A percentile compares a stretch with the other conserved stretches of the same genome.
Conservation (phyloP, 2,113 vertebrate species). For the Albula glossodonta region DNA sequence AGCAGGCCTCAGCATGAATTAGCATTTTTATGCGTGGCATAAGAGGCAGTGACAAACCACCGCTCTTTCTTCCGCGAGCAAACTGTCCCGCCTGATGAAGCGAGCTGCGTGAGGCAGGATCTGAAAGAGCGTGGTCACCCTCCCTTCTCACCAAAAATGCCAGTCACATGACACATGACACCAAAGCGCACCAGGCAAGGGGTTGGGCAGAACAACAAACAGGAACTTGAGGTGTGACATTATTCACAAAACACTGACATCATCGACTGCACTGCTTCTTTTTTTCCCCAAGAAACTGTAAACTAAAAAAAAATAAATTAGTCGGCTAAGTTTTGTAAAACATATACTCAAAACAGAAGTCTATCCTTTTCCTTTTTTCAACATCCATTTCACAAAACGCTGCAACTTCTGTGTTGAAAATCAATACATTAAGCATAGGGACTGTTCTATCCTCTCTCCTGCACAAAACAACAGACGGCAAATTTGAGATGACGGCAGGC, state of each 20-base stretch:
- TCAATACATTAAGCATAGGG: background rate
- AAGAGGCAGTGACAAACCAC: background rate
- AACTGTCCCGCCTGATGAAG: constrained; percentile 2
- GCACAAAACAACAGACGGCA: background rate
- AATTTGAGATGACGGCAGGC: background rate
- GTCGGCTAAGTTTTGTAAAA: background rate
- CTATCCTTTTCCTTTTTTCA: background rate
- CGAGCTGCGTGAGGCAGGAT: background rate
- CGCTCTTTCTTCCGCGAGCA: background rate
- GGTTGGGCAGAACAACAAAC: background rate
- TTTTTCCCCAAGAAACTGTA: background rate
- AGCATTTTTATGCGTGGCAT: background rate
- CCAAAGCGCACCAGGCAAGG: background rate
- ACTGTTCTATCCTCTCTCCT: no score
- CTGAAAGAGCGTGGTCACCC: background rate
- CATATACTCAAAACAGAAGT: background rate
- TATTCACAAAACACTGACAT: background rate
- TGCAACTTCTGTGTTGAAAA: background rate
- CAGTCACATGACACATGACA: background rate
- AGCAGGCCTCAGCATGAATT: constrained; percentile 1
- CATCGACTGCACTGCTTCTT: background rate
- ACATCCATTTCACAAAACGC: background rate
- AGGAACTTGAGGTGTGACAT: background rate
- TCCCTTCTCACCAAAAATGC: background rate
- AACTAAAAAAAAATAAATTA: background rate